Base-by-base conservation (phyloP, 1,140 invertebrate species). In the Battus philenor region DNA sequence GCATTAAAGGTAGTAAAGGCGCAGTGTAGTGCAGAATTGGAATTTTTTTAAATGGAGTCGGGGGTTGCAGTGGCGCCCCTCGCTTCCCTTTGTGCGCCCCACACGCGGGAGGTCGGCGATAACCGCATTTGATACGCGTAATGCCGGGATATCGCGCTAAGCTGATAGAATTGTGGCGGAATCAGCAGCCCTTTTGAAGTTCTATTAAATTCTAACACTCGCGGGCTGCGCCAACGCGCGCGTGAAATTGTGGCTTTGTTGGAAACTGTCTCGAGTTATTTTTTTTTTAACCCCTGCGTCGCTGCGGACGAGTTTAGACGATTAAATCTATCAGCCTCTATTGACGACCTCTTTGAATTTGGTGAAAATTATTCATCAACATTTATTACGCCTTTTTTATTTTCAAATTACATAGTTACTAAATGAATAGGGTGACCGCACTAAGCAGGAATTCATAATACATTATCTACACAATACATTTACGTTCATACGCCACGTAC, bases 91-190 rank as follows among this genome's bases (percentile, higher is more conserved):
- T 20, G 52, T 16, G 30, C 44, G 46, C 44, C 47, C 46, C 45
- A 20, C 43, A 22, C 38, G 44, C 15, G 34, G 32, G 24, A 41
- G 47, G 43, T 47, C 43, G 36, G 68, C 64, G 79, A 83, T 81
- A 81, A 83, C 77, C 71, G 65, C 77, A 77, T 79, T 83, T 83
- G 79, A 83, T 80, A 79, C 75, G 74, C 75, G 77, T 81, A 81
- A 83, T 79, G 66, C 69, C 44, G 67, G 76, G 74, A 80, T 77
- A 70, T 71, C 67, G 59, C 68, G 68, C 79, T 83, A 83, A 83
- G 79, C 79, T 81, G 77, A 83, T 83, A 76, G 77, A 83, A 83
- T 83, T 83, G 79, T 78, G 76, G 68, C 54, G 61, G 71, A 73
- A 80, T 79, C 79, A 71, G 65, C 70, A 75, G 73, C 72, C 76